These are phyloP conservation scores for sheep (Ovis aries) DNA, from an alignment of 2,113 vertebrate species.

Conservation along the genomic window DNA sequence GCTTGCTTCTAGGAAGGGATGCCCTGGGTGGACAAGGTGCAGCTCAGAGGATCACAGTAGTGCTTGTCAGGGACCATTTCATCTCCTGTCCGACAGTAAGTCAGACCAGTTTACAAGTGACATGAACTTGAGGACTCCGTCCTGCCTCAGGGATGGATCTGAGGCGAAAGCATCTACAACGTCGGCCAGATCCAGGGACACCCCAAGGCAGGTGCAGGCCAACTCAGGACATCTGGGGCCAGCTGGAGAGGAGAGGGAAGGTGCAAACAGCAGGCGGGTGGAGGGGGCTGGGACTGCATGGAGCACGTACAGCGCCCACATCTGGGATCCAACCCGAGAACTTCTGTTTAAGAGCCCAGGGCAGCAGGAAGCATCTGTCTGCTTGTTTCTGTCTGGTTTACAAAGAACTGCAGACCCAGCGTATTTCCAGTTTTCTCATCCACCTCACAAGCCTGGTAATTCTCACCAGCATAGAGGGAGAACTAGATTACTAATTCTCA, in stretches of 20 bases:
- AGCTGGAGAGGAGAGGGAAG: not conserved
- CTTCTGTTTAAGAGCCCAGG: not conserved
- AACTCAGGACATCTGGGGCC: not conserved
- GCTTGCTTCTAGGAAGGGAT: not conserved
- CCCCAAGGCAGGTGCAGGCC: not conserved
- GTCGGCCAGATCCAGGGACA: not conserved
- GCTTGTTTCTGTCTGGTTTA: not conserved
- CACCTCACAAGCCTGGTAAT: not conserved
- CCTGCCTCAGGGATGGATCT: not conserved
- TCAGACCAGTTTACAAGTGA: not conserved
- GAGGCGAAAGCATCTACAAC: not conserved
- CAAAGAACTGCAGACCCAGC: not conserved
- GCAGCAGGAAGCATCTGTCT: not conserved
- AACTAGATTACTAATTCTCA: not conserved
- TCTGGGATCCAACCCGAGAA: not conserved
- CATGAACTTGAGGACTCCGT: not conserved
- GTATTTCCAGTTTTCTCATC: not conserved
- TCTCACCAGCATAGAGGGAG: not conserved
- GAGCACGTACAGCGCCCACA: rapidly evolving
- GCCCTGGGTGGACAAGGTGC: not conserved
- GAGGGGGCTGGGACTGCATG: rapidly evolving
- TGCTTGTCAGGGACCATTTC: not conserved
- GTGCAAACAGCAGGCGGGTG: not conserved
- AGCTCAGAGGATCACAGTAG: not conserved
- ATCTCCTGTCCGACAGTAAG: not conserved